These are phyloP conservation scores for Dasysyrphus tricinctus DNA, from an alignment of 2,888 invertebrate genomes.

Conservation along the genomic window DNA sequence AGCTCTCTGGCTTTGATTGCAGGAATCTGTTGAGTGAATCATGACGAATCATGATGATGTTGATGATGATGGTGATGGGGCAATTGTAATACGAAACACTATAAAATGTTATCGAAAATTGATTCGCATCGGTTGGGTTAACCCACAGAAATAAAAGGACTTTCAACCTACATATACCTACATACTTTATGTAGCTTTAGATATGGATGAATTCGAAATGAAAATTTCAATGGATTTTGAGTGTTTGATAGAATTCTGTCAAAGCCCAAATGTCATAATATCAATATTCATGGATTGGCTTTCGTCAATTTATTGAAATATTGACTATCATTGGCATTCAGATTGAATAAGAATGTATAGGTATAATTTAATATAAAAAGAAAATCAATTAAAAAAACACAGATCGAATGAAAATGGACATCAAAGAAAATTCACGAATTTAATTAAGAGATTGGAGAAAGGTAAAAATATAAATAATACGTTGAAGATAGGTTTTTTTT, in stretches of 20 bases:
- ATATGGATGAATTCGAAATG: neutral
- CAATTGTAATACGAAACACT: constrained; percentile 37
- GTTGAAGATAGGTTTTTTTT: no score
- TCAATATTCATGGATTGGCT: constrained; percentile 8
- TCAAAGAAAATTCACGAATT: neutral
- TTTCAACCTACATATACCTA: neutral
- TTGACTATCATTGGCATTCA: neutral
- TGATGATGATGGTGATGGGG: constrained; percentile 41
- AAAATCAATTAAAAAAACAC: neutral
- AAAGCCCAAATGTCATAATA: constrained; percentile 2
- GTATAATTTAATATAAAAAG: neutral
- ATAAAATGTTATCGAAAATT: constrained; percentile 62
- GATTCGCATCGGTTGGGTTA: constrained; percentile 54
- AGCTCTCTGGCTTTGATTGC: constrained; percentile 42
- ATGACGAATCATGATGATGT: constrained; percentile 40
- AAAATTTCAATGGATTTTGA: constrained; percentile 25
- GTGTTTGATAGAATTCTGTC: constrained; percentile 15
- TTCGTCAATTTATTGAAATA: constrained; percentile 25
- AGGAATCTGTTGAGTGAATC: constrained; percentile 56
- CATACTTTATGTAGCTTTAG: neutral
- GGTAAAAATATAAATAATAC: neutral
- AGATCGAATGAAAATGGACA: neutral
- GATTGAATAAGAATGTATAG: neutral
- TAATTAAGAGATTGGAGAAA: neutral
- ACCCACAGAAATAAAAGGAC: constrained; percentile 17